phyloP scores from a whole-genome alignment of 2,888 invertebrate species.

The Venusia cambrica region DNA sequence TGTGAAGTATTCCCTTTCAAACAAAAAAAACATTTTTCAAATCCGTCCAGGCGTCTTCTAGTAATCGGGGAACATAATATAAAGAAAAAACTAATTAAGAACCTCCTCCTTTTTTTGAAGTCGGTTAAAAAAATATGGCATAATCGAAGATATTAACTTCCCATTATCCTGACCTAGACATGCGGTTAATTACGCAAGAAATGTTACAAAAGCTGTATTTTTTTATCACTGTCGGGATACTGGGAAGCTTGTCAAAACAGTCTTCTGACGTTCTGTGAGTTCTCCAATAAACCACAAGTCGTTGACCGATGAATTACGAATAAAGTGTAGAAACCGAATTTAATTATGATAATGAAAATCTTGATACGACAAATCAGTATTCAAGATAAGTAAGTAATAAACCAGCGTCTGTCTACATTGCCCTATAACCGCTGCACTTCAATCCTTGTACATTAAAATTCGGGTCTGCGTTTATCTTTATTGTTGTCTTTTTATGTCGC shows the following conservation, averaged over 20 bases:
- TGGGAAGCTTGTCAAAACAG: slow-evolving; percentile 8
- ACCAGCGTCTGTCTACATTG: slow-evolving; percentile 27
- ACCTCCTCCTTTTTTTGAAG: too few species aligned
- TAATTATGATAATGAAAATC: slow-evolving; percentile 29
- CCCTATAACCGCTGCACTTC: slow-evolving; percentile 27
- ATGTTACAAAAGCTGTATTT: too few species aligned
- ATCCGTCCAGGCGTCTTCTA: too few species aligned
- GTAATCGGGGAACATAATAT: too few species aligned
- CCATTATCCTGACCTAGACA: too few species aligned
- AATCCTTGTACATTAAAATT: slow-evolving; percentile 24
- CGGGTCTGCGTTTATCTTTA: slow-evolving; percentile 15
- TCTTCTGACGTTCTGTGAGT: not conserved
- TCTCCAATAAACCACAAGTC: slow-evolving; percentile 9
- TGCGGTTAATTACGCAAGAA: too few species aligned
- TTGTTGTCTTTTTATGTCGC: slow-evolving; percentile 17
- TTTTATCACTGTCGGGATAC: not conserved
- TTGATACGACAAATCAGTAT: slow-evolving; percentile 31
- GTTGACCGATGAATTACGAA: slow-evolving; percentile 21
- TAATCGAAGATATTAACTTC: too few species aligned
- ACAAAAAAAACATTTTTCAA: too few species aligned
- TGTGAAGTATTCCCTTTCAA: too few species aligned
- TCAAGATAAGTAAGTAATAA: slow-evolving; percentile 30
- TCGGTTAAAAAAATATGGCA: too few species aligned
- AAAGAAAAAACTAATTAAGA: too few species aligned
- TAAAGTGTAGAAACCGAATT: slow-evolving; percentile 26